Base-by-base conservation (phyloP, 2,888 invertebrate genomes). In the Andrena flavipes region DNA sequence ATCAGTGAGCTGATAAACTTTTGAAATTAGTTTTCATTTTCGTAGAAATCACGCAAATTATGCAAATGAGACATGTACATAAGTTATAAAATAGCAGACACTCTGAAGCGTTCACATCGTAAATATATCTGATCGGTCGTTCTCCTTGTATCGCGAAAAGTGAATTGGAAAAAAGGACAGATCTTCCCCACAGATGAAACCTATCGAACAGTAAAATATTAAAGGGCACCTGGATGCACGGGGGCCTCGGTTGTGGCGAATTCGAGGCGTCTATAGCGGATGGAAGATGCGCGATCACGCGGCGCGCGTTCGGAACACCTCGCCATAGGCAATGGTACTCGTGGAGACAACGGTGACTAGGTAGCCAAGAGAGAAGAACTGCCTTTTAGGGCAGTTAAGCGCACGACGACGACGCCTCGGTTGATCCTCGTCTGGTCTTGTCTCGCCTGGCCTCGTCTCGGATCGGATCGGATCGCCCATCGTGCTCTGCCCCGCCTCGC, bases 301-400 rank as follows among this genome's bases (percentile, higher is more conserved):
- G 65, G 76, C 56, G 71, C 67, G 72, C 76, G 69, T 82, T 76
- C 75, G 68, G 78, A 71, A 82, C 77, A 83, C 65, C 75, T 86
- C 79, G 64, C 71, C 42, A 59, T 77, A 35, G 76, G 76, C 72
- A 82, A 68, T 62, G 75, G 54, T 79, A 88, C 84, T 90, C 84
- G 80, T 77, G 86, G 85, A 90, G 88, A 88, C 89, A 89, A 90
- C 88, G 88, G 90, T 87, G 89, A 89, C 85, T 89, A 89, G 88
- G 79, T 83, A 86, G 87, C 89, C 76, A 82, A 79, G 84, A 88
- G 82, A 82, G 88, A 77, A 82, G 84, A 81, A 91, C 91, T 90
- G 89, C 92, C 92, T 92, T 93, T 92, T 93, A 92, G 91, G 92
- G 92, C 89, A 90, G 91, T 91, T 91, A 90, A 90, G 89, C 89